phyloP scores from a whole-genome alignment of 2,797 vertebrate genomes.

The Lemur catta region DNA sequence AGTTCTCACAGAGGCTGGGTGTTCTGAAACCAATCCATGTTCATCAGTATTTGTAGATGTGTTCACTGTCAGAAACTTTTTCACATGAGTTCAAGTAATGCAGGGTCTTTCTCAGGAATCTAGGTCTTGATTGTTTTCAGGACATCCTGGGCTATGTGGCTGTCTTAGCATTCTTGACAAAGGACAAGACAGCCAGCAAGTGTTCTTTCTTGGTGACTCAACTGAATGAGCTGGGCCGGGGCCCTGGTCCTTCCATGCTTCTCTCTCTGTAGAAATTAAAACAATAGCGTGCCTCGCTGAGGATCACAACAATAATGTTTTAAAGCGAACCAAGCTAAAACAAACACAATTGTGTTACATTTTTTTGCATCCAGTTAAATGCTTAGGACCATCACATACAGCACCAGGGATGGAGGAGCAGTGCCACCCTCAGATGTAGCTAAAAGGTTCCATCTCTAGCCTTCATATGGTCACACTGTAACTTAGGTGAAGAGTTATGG shows the following conservation, averaged over 20 bases:
- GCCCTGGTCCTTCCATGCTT: neutral
- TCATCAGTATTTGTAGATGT: too few relatives aligned
- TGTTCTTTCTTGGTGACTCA: neutral
- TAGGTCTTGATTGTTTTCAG: neutral
- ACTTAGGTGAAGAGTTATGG: neutral
- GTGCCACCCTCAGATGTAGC: neutral
- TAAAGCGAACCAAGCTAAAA: neutral
- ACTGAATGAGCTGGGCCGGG: neutral
- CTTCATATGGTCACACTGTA: neutral
- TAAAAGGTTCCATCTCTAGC: neutral
- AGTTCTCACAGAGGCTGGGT: neutral
- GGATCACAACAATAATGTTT: neutral
- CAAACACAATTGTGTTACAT: neutral
- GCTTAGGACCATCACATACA: fast-evolving
- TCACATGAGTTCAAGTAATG: neutral
- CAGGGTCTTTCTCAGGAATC: neutral
- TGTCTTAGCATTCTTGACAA: neutral
- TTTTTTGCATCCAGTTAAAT: neutral
- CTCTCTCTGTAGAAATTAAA: neutral
- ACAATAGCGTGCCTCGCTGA: neutral
- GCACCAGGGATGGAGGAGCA: neutral
- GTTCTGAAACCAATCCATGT: neutral
- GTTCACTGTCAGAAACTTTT: neutral
- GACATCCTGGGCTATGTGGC: neutral
- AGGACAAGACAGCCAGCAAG: neutral